Evolutionary conservation across 1,140 invertebrate genomes (phyloP).

Genomic region (Drosophila bocqueti): DNA sequence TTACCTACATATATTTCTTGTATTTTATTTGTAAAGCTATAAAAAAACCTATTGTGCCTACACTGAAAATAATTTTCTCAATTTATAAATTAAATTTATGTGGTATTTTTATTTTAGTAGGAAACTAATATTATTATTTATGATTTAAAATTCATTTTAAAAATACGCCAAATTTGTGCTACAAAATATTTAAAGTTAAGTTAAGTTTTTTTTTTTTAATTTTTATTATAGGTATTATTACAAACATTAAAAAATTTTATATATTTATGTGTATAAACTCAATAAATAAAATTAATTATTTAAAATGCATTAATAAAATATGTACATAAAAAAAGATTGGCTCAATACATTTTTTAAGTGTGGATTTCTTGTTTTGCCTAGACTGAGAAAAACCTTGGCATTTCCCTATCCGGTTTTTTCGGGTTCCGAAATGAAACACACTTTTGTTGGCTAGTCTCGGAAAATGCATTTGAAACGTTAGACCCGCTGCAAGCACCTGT

Average conservation of each 20-base stretch:
- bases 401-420: conserved; percentile 30
- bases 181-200: not conserved
- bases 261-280: too few relatives aligned
- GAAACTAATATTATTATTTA: too few relatives aligned
- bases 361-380: not conserved
- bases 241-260: not conserved
- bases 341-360: not conserved
- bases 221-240: not conserved
- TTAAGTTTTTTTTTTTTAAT: not conserved
- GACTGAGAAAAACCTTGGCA: conserved; percentile 14
- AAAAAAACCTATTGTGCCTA: conserved; percentile 20
- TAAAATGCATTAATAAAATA: not conserved
- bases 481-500: conserved; percentile 25
- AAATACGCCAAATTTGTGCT: not conserved
- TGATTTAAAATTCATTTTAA: not conserved
- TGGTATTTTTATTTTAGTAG: too few relatives aligned
- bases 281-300: not conserved
- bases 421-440: conserved; percentile 7
- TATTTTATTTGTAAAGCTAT: not conserved
- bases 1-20: conserved; percentile 1
- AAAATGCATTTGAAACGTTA: conserved; percentile 22
- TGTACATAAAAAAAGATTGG: not conserved
- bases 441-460: not conserved
- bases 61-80: not conserved
- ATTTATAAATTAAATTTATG: not conserved